A percentile compares a stretch with the other conserved stretches of the same genome.
Conservation (phyloP, 2,113 vertebrate genomes). For the Neotragus pygmaeus region DNA sequence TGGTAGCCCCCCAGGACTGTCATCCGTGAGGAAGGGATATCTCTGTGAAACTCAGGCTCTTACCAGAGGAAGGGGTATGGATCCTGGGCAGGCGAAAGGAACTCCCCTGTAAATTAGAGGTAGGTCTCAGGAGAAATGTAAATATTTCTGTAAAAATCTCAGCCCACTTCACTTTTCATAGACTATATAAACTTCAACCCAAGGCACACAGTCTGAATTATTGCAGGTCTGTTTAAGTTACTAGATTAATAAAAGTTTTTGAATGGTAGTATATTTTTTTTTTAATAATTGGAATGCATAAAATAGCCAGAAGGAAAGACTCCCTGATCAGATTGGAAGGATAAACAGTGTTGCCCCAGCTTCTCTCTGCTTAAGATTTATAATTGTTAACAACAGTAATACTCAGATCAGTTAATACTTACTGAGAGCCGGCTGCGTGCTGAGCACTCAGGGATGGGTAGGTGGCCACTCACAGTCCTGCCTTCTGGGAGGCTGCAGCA, state of each 20-base stretch:
- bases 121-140: neutral
- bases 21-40: neutral
- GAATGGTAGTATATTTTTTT: neutral
- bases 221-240: neutral
- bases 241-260: neutral
- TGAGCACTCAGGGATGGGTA: neutral
- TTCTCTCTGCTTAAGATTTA: neutral
- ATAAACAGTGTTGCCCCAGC: neutral
- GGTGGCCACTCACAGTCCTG: rapidly evolving
- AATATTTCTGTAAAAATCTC: neutral
- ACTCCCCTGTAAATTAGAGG: neutral
- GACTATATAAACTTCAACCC: neutral
- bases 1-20: neutral
- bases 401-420: neutral
- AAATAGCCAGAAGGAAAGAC: neutral
- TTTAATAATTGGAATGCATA: neutral
- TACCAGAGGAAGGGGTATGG: neutral
- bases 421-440: neutral
- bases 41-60: neutral
- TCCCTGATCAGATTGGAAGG: neutral
- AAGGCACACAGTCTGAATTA: neutral
- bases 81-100: neutral
- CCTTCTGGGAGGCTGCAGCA: rapidly evolving
- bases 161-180: neutral
- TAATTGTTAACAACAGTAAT: neutral